phyloP scores from a whole-genome alignment of 1,140 invertebrate genomes.

The Globodera rostochiensis region DNA sequence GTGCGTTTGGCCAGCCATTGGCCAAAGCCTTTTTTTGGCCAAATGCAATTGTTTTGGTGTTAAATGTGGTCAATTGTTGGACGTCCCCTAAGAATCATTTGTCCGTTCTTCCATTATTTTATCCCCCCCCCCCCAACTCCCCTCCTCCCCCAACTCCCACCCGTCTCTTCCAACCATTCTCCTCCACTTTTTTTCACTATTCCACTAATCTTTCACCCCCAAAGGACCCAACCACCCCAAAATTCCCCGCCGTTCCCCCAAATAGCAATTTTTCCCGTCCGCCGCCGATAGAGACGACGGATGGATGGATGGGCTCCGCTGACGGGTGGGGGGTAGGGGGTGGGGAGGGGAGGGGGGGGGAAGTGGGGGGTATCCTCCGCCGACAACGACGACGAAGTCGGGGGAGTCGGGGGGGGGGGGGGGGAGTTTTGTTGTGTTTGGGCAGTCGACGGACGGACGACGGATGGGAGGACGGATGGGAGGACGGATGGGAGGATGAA shows the following conservation, averaged over 20 bases:
- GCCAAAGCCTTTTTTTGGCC: neutral
- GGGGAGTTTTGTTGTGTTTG: neutral
- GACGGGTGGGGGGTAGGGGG: neutral
- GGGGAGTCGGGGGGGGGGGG: too few relatives aligned
- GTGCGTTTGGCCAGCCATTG: neutral
- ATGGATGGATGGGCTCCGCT: neutral
- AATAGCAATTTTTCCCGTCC: conserved; percentile 1
- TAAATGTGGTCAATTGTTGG: neutral
- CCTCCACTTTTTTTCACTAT: neutral
- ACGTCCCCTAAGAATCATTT: too few relatives aligned
- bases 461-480: too few relatives aligned
- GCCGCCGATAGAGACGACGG: neutral
- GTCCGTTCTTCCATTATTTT: neutral
- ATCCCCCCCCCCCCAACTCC: neutral
- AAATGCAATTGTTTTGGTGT: neutral
- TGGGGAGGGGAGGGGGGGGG: too few relatives aligned
- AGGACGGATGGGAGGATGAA: neutral
- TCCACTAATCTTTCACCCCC: neutral
- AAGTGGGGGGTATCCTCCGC: too few relatives aligned
- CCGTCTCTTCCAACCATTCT: neutral
- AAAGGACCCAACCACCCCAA: neutral
- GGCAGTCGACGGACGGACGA: neutral
- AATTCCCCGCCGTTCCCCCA: neutral
- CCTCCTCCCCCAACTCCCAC: too few relatives aligned
- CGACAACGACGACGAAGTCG: neutral